A percentile compares a stretch with the other conserved stretches of the same genome.
Conservation (phyloP, 1,140 invertebrate genomes). For the Musca vetustissima region DNA sequence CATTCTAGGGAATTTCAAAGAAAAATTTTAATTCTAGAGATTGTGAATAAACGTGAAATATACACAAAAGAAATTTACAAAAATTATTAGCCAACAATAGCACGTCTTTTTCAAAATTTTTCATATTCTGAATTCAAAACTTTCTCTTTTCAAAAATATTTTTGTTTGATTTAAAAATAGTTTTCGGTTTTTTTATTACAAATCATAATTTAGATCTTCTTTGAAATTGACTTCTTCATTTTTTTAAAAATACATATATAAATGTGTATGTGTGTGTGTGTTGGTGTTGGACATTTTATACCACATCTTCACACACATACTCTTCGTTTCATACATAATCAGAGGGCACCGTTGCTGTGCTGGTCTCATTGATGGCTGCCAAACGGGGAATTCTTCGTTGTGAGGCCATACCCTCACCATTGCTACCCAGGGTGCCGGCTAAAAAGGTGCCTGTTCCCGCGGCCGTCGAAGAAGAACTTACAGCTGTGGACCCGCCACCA, state of each 20-base stretch:
- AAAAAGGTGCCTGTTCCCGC: conserved; percentile 20
- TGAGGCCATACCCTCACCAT: conserved; percentile 44
- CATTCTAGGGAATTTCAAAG: too few relatives aligned
- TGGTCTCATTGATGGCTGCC: conserved; percentile 66
- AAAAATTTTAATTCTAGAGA: too few relatives aligned
- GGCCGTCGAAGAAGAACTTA: conserved; percentile 17
- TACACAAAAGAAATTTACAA: too few relatives aligned
- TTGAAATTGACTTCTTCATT: too few relatives aligned
- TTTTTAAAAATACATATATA: background rate
- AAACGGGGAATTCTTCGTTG: conserved; percentile 58
- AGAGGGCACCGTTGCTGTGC: conserved; percentile 62
- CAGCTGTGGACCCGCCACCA: conserved; percentile 14
- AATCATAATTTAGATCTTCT: too few relatives aligned
- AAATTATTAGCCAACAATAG: too few relatives aligned
- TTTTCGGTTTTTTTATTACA: too few relatives aligned
- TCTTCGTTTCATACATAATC: conserved; percentile 62
- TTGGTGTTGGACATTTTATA: background rate
- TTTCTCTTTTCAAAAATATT: too few relatives aligned
- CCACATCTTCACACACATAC: conserved; percentile 2
- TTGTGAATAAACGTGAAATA: too few relatives aligned
- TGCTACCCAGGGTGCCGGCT: conserved; percentile 31
- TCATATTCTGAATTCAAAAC: too few relatives aligned
- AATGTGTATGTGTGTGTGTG: background rate
- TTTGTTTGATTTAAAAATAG: too few relatives aligned
- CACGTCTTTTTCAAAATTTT: too few relatives aligned